Base-by-base conservation (phyloP, 1,140 invertebrate genomes). In the Sinella curviseta region DNA sequence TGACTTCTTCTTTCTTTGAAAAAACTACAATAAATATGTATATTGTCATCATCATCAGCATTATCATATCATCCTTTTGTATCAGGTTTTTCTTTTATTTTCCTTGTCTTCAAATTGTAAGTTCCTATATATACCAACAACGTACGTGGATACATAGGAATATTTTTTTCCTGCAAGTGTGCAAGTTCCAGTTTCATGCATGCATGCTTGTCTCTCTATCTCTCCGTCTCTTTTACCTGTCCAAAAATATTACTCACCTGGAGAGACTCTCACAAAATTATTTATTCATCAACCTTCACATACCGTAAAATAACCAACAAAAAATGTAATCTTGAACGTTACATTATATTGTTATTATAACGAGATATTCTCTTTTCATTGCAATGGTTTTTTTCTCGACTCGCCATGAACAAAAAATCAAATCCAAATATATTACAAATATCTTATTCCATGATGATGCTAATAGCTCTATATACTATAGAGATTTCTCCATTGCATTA, bases 191-290 rank as follows among this genome's bases (percentile, higher is more conserved):
- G 17, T 48, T 17, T 48, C 39, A 8, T 17, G 39, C 17, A 48
- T 48, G 39, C 60, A 67, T n/a, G n/a, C 60, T 30, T 67, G 60
- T 24, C n/a, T 30, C 60, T 24, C 8, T 24, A 8, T n/a, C n/a
- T n/a, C n/a, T 67, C 60, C 60, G 8, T 4, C 60, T 67, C 60
- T 24, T 67, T 33, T 70, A 33, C 65, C 65, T 70, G 65, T 70
- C 65, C 65, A 70, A 70, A 70, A 70, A 70, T 70, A 70, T 70
- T 70, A 70, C 31, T 70, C 65, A 70, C 31, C 65, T 70, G 65
- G 65, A 70, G 65, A 70, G 65, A 70, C 65, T 70, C 31, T 70
- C 65, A 70, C 65, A 70, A 12, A 70, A 70, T 70, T 33, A 70
- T 70, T 70, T 70, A 70, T 70, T 24, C 4, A 60, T 26, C 24